A percentile compares a stretch with the other conserved stretches of the same genome.
These are phyloP conservation scores for Micromesistius poutassou DNA, from an alignment of 2,797 vertebrate species.

Conservation along the genomic window DNA sequence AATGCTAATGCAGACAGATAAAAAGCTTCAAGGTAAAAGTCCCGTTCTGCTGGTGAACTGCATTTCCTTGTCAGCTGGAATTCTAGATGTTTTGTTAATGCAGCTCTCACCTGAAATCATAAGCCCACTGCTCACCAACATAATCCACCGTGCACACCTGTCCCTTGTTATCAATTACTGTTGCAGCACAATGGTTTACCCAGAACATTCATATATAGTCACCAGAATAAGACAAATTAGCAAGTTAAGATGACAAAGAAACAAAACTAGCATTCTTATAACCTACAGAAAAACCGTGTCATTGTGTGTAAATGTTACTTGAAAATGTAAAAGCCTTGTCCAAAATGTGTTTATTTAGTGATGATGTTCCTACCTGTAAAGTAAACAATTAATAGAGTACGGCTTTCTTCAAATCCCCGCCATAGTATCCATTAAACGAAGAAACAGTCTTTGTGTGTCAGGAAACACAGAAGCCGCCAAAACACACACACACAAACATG, in stretches of 20 bases:
- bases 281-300: not conserved
- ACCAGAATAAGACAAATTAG: not conserved
- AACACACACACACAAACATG: conserved; percentile 36
- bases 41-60: not conserved
- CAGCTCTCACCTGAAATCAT: conserved; percentile 16
- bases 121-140: conserved; percentile 15
- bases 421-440: conserved; percentile 3
- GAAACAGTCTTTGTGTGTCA: conserved; percentile 10
- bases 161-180: conserved; percentile 33
- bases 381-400: not conserved
- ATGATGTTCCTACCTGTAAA: conserved; percentile 53
- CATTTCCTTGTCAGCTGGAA: not conserved
- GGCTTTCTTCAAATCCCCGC: not conserved
- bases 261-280: not conserved
- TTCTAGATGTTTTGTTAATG: not conserved
- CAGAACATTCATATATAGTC: not conserved
- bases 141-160: conserved; percentile 57
- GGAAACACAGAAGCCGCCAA: conserved; percentile 16
- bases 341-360: not conserved
- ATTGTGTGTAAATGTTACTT: not conserved
- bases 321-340: not conserved
- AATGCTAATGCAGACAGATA: not conserved
- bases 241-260: not conserved
- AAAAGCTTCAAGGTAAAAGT: not conserved
- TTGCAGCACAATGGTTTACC: not conserved